These are phyloP conservation scores for Styela clava DNA, from an alignment of 23 tunicate species.

Conservation along the genomic window DNA sequence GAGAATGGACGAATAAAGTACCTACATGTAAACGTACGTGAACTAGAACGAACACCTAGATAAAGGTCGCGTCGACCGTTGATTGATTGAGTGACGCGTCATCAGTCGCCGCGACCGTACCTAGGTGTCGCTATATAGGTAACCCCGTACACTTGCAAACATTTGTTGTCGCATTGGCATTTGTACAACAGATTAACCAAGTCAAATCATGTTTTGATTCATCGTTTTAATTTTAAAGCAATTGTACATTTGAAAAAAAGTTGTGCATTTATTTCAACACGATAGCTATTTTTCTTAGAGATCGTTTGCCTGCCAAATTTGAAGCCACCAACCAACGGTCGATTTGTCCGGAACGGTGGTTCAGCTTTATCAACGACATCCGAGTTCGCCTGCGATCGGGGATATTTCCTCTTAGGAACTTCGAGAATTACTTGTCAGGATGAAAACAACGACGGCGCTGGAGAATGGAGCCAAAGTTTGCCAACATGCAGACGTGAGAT, in stretches of 20 bases:
- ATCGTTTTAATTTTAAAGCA: too few species aligned
- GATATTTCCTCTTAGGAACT: constrained; percentile 40
- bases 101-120: too few species aligned
- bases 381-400: constrained; percentile 18
- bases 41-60: too few species aligned
- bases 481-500: constrained; percentile 52
- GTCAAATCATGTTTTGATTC: too few species aligned
- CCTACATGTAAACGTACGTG: constrained; percentile 48
- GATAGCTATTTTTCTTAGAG: neutral
- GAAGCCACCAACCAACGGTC: constrained; percentile 35
- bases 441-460: constrained; percentile 34
- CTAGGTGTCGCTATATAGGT: too few species aligned
- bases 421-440: constrained; percentile 31
- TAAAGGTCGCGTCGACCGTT: too few species aligned
- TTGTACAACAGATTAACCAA: too few species aligned
- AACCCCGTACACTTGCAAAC: too few species aligned
- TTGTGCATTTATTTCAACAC: too few species aligned
- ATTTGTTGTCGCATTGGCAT: too few species aligned
- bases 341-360: neutral
- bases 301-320: constrained; percentile 3
- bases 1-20: constrained; percentile 35
- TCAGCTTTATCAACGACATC: constrained; percentile 16
- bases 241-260: too few species aligned
- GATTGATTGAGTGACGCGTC: too few species aligned
- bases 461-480: constrained; percentile 39